Evolutionary conservation across 2,888 invertebrate species (phyloP), one percentile per base, ranked within the genome.

Genomic region (Parelbella ahira): DNA sequence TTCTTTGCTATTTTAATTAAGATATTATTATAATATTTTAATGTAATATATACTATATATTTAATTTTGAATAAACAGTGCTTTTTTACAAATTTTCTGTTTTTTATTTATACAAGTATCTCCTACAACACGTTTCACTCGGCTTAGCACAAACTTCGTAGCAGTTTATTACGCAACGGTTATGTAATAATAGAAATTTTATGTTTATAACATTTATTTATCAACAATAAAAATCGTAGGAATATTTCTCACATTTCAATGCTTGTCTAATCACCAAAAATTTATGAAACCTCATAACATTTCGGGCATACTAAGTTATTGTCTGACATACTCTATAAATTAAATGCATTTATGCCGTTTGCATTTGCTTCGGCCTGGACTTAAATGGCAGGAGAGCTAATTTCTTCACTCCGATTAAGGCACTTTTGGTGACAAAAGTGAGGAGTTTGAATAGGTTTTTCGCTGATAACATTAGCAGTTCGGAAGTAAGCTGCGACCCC

Each of bases 31-130:
- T n/a, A 79, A 79, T 84, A 81, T 84, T 82, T 83, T 83, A 86
- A 77, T 86, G 86, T 87, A 86, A 86, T 83, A 84, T 86, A 86
- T 76, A 71, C 67, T 76, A 57, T 54, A 57, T 61, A 84, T 86
- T 83, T 87, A 84, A 86, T 86, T 41, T 87, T 84, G 80, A 87
- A 83, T 87, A 86, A 87, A 86, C 71, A 72, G 72, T 80, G 87
- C 86, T 87, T 87, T 87, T 87, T 75, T 82, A 75, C 60, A 69
- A n/a, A n/a, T n/a, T n/a, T n/a, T n/a, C n/a, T n/a, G n/a, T n/a
- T n/a, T n/a, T n/a, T n/a, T n/a, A n/a, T n/a, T n/a, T n/a, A n/a
- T n/a, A n/a, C n/a, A n/a, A n/a, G n/a, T n/a, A n/a, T n/a, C n/a
- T n/a, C n/a, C n/a, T n/a, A n/a, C n/a, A n/a, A n/a, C n/a, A n/a